Conservation (phyloP, 2,888 invertebrate species). For the Eucera pruinosa region DNA sequence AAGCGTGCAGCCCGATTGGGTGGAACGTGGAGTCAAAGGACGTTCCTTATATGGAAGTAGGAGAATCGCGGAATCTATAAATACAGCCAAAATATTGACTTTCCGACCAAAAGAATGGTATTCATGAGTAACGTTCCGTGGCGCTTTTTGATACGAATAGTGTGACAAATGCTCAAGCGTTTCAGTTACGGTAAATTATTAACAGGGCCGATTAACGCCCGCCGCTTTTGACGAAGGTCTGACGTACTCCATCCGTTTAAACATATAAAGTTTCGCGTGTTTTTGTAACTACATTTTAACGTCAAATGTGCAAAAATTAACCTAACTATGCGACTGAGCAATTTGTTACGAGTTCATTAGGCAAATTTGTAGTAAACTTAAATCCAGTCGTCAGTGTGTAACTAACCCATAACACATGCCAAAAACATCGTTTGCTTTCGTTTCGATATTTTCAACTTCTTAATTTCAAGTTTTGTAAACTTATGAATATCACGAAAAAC, state of each 20-base stretch:
- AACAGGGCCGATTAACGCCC: background rate
- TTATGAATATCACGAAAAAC: background rate
- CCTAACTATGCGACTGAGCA: constrained; percentile 29
- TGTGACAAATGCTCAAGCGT: background rate
- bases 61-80: constrained; percentile 18
- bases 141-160: background rate
- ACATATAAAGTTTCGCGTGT: constrained; percentile 12
- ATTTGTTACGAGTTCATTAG: constrained; percentile 44
- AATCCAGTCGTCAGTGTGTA: background rate
- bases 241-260: constrained; percentile 4
- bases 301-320: constrained; percentile 12
- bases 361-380: constrained; percentile 35
- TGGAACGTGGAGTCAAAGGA: constrained; percentile 20
- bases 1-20: constrained; percentile 10
- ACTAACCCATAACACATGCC: constrained; percentile 7
- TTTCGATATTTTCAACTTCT: background rate
- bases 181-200: background rate
- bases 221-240: constrained; percentile 10
- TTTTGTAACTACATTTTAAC: constrained; percentile 26
- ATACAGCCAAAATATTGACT: constrained; percentile 18
- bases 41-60: constrained; percentile 27
- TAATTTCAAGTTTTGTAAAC: constrained; percentile 1
- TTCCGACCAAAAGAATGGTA: background rate
- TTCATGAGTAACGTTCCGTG: background rate
- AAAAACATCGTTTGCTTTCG: constrained; percentile 5